Evolutionary conservation across 2,797 vertebrate species (phyloP), one percentile per base, ranked within the genome.

Genomic region (Rhinogobio ventralis): DNA sequence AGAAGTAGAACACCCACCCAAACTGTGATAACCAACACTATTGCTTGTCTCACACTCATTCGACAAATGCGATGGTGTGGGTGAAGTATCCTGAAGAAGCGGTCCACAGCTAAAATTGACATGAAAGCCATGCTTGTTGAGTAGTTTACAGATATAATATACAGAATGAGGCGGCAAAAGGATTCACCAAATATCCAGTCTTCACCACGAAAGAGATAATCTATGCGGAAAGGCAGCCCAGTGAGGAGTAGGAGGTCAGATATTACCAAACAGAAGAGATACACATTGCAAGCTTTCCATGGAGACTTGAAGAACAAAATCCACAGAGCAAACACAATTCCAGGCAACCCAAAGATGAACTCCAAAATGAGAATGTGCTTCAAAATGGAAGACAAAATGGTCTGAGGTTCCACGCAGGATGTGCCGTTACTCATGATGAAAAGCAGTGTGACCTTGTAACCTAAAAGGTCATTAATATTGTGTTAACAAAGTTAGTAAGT

Each of bases 61-160:
- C 11, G 71, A 85, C 89, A 92, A 81, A 94, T 75, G 2, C 92
- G 0, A 60, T 95, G 93, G 75, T 93, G 90, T 0, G 95, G 93
- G 80, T 94, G 90, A 80, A 96, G 88, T 55, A 95, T 93, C 88
- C 94, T 94, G 82, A 96, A 95, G 87, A 95, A 96, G n/a, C 93
- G 92, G 79, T 96, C 89, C 73, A 93, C 75, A 0, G 93, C 93
- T 85, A 96, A 92, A 15, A 89, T 74, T 0, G 93, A 89, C 75
- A 96, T 95, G 90, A 96, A 96, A 45, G 89, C 90, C 2, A 94
- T 94, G 82, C 91, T 96, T 4, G 90, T 92, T 0, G 93, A 94
- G 72, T 94, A 91, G 87, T 94, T 96, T 78, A 92, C 90, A 42
- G 94, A 86, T 83, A 95, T 73, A 90, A 93, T 93, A 84, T 95